Evolutionary conservation across 2,797 vertebrate genomes (phyloP), one percentile per base, ranked within the genome.

Genomic region (Gymnodraco acuticeps): DNA sequence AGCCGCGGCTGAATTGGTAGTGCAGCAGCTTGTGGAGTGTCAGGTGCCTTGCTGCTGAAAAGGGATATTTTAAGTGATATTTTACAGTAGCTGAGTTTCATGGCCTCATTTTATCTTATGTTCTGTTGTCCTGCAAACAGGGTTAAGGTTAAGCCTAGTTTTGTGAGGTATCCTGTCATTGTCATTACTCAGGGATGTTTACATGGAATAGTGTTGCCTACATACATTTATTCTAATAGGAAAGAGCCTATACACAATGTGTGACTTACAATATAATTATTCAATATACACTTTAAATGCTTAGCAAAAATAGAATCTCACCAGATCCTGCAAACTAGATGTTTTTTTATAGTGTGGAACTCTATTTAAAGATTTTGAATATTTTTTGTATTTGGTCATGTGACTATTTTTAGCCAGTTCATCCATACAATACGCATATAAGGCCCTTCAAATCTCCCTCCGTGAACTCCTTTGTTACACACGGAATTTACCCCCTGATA

Each of bases 381-480:
- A 27, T 27, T 4, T 27, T 27, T 27, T 27, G 27, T 45, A 27
- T 62, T 15, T 63, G 15, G 46, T 61, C 45, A 47, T 10, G 41
- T 10, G 20, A 17, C 27, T 33, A 31, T 62, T 46, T 33, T 52
- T 10, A 61, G 55, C 12, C 54, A 43, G 10, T 77, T 66, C 53
- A 23, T 69, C 20, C 16, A 4, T 51, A 15, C 3, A 52, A 19
- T 45, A 17, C 31, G 4, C 43, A 53, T 65, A 64, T 60, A 20
- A 87, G 27, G 52, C 45, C 33, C 54, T 70, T 63, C 42, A 71
- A 68, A 72, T 77, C 65, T 68, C 65, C 43, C 67, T 80, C 19
- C 9, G 16, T 73, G 41, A 59, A 11, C 48, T 61, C 61, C 4
- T 42, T 38, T 65, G 19, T 48, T 53, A 55, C 42, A 73, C 27